Conservation (phyloP, 1,140 invertebrate species). For the Oscheius sp. region DNA sequence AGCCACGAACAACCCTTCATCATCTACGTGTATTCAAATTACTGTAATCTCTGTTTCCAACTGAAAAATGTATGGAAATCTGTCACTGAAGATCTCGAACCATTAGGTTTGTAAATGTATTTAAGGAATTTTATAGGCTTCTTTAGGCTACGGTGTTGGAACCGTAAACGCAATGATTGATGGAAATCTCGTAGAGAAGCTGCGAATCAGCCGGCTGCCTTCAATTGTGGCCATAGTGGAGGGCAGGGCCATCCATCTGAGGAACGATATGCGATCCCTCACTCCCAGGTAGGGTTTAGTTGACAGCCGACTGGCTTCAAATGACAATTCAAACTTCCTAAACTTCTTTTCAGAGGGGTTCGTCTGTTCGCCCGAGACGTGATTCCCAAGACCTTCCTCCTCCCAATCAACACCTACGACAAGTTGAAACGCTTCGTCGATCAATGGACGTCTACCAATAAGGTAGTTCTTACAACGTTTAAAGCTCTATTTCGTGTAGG, state of each 20-base stretch:
- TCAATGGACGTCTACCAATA: slow-evolving; percentile 52
- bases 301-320: too few relatives aligned
- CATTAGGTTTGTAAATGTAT: slow-evolving; percentile 45
- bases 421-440: slow-evolving; percentile 49
- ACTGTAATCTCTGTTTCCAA: slow-evolving; percentile 47
- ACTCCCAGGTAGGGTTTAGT: slow-evolving; percentile 17
- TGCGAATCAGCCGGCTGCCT: slow-evolving; percentile 48
- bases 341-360: slow-evolving; percentile 35
- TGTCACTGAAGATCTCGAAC: slow-evolving; percentile 52
- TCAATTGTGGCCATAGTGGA: slow-evolving; percentile 51
- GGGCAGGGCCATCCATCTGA: slow-evolving; percentile 51
- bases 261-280: slow-evolving; percentile 2
- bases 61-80: slow-evolving; percentile 50
- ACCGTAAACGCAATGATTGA: slow-evolving; percentile 53
- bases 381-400: slow-evolving; percentile 50
- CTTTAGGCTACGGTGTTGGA: slow-evolving; percentile 53
- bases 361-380: slow-evolving; percentile 54
- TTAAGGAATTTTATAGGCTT: background rate
- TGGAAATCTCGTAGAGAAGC: slow-evolving; percentile 53
- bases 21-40: slow-evolving; percentile 53
- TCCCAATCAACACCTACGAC: slow-evolving; percentile 38
- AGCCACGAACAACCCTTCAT: slow-evolving; percentile 51
- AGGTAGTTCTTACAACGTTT: too few relatives aligned
- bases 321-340: background rate
- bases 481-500: slow-evolving; percentile 38